Conservation (phyloP, 2,888 invertebrate species). For the Sesia bembeciformis region DNA sequence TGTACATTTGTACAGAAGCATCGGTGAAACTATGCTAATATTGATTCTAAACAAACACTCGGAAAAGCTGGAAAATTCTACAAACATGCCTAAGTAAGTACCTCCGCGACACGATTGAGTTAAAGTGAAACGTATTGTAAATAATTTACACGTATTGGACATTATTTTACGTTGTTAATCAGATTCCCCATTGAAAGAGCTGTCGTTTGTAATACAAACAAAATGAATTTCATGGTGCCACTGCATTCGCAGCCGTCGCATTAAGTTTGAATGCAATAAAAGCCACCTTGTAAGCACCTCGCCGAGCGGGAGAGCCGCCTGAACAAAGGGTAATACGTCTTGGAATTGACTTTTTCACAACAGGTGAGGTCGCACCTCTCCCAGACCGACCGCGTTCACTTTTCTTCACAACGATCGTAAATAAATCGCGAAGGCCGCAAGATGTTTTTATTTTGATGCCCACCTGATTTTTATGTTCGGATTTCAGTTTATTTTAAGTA, state of each 20-base stretch:
- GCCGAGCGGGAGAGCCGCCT: slow-evolving; percentile 27
- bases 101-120: too few species aligned
- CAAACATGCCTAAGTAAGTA: too few species aligned
- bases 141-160: too few species aligned
- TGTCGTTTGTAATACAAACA: slow-evolving; percentile 7
- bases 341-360: slow-evolving; percentile 53
- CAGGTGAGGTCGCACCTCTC: slow-evolving; percentile 55
- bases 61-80: slow-evolving; percentile 15
- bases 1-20: slow-evolving; percentile 8
- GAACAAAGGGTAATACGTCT: slow-evolving; percentile 65
- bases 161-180: too few species aligned
- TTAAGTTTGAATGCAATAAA: slow-evolving; percentile 44
- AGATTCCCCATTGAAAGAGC: neutral
- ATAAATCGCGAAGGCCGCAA: slow-evolving; percentile 47
- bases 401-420: slow-evolving; percentile 42
- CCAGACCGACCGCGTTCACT: slow-evolving; percentile 35
- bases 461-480: slow-evolving; percentile 52
- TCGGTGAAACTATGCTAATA: slow-evolving; percentile 51
- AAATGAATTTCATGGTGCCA: slow-evolving; percentile 29
- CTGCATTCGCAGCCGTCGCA: slow-evolving; percentile 31
- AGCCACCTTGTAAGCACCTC: slow-evolving; percentile 27
- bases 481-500: slow-evolving; percentile 49
- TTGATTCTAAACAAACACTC: slow-evolving; percentile 17
- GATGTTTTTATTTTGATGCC: slow-evolving; percentile 45
- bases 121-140: too few species aligned